Conservation (phyloP, 2,888 invertebrate genomes). For the Drosophila affinis region DNA sequence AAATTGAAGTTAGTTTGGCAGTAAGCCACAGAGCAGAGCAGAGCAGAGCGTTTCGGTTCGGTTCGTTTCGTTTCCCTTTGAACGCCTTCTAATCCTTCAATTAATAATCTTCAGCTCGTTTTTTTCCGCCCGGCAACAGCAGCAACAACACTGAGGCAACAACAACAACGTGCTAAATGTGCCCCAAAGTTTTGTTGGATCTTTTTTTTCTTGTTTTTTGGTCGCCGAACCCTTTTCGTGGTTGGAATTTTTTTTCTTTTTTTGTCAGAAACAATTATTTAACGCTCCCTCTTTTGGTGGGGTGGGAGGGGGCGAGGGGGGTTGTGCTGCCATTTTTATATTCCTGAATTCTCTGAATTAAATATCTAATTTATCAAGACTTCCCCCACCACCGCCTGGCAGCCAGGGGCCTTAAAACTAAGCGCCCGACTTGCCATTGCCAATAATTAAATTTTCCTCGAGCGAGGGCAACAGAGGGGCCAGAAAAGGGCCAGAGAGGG, state of each 20-base stretch:
- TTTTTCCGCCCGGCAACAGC: conserved; percentile 26
- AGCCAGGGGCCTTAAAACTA: conserved; percentile 29
- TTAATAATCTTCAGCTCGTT: conserved; percentile 70
- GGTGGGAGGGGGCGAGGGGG: no score
- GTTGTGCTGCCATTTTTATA: conserved; percentile 16
- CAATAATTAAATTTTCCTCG: conserved; percentile 49
- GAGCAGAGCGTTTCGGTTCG: conserved; percentile 20
- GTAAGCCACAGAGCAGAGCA: conserved; percentile 41
- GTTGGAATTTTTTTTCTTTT: conserved; percentile 52
- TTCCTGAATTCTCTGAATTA: conserved; percentile 41
- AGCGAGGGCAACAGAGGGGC: not conserved
- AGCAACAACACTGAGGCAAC: conserved; percentile 5
- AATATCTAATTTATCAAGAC: conserved; percentile 65
- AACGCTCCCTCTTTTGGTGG: conserved; percentile 40
- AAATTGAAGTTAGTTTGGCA: conserved; percentile 70
- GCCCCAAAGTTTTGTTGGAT: conserved; percentile 57
- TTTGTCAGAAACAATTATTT: conserved; percentile 61
- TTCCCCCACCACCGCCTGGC: conserved; percentile 7
- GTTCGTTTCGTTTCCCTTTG: conserved; percentile 39
- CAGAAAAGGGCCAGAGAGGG: no score
- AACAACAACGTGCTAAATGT: conserved; percentile 52
- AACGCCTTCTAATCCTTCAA: conserved; percentile 75
- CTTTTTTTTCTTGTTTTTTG: conserved; percentile 11
- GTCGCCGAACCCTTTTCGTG: conserved; percentile 67
- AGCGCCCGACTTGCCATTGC: conserved; percentile 36